A percentile compares a stretch with the other conserved stretches of the same genome.
Conservation (phyloP, 2,888 invertebrate genomes). For the Microplitis deprimator region DNA sequence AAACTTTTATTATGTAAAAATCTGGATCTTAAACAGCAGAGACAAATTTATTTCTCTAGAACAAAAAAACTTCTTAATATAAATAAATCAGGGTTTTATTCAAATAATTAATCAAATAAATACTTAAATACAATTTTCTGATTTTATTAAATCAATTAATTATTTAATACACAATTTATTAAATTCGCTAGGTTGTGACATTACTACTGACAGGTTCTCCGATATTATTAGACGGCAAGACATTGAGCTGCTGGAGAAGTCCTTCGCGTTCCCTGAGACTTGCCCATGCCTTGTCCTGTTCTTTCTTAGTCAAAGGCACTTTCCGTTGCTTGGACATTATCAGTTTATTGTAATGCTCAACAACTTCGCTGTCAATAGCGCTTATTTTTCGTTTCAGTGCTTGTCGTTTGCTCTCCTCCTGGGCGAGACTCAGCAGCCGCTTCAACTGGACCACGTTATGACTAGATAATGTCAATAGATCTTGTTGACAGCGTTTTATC, state of each 20-base stretch:
- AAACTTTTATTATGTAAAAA: too few species aligned
- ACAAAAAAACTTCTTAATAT: too few species aligned
- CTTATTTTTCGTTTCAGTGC: slow-evolving; percentile 84
- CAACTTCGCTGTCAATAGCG: slow-evolving; percentile 80
- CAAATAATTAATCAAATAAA: too few species aligned
- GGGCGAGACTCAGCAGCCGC: slow-evolving; percentile 79
- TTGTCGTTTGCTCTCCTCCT: slow-evolving; percentile 85
- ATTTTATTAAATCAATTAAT: slow-evolving; percentile 8
- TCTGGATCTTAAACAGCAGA: too few species aligned
- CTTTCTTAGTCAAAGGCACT: slow-evolving; percentile 83
- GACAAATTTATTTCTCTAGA: too few species aligned
- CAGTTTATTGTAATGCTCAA: slow-evolving; percentile 89
- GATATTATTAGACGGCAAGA: slow-evolving; percentile 64
- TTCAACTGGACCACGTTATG: slow-evolving; percentile 85
- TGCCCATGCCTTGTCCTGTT: slow-evolving; percentile 83
- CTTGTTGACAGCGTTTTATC: slow-evolving; percentile 89
- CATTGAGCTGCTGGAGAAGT: slow-evolving; percentile 66
- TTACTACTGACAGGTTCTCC: slow-evolving; percentile 58
- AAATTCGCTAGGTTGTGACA: slow-evolving; percentile 4
- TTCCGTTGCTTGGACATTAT: slow-evolving; percentile 86
- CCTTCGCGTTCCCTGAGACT: slow-evolving; percentile 66
- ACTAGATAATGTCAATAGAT: slow-evolving; percentile 82
- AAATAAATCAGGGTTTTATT: too few species aligned
- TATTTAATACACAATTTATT: background rate
- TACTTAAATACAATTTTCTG: background rate